These are phyloP conservation scores for Macquaria australasica DNA, from an alignment of 2,113 vertebrate genomes.

Conservation along the genomic window DNA sequence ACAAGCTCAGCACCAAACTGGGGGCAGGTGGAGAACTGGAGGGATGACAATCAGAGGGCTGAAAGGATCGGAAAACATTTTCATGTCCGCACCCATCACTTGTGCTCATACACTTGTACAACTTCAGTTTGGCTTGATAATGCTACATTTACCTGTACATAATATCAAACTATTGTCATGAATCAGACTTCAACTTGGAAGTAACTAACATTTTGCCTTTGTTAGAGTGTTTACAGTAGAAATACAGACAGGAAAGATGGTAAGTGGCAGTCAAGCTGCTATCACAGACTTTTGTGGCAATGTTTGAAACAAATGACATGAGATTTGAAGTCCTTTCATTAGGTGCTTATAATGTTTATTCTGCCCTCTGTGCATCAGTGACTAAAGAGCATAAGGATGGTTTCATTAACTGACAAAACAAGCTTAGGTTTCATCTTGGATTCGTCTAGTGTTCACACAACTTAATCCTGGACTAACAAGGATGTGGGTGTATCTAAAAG, in stretches of 20 bases:
- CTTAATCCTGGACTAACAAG: slow-evolving; percentile 66
- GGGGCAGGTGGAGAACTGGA: slow-evolving; percentile 49
- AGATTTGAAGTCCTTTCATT: not conserved
- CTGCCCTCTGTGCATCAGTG: not conserved
- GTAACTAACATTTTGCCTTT: not conserved
- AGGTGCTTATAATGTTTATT: not conserved
- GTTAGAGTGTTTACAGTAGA: not conserved
- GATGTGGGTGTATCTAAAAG: slow-evolving; percentile 59
- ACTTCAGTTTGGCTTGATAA: not conserved
- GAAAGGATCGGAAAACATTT: slow-evolving; percentile 30
- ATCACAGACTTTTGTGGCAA: not conserved
- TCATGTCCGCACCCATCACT: slow-evolving; percentile 2
- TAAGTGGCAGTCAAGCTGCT: not conserved
- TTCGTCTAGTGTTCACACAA: slow-evolving; percentile 27
- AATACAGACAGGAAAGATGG: not conserved
- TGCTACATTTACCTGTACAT: not conserved
- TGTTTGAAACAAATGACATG: not conserved
- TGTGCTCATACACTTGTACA: not conserved
- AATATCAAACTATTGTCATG: not conserved
- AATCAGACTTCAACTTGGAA: not conserved
- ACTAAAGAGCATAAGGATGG: not conserved
- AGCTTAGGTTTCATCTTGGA: slow-evolving; percentile 14
- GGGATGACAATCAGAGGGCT: slow-evolving; percentile 12
- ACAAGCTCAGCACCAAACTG: slow-evolving; percentile 65
- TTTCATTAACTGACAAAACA: slow-evolving; percentile 36